These are phyloP conservation scores for Synanceia verrucosa DNA, from an alignment of 2,797 vertebrate genomes.

Conservation along the genomic window DNA sequence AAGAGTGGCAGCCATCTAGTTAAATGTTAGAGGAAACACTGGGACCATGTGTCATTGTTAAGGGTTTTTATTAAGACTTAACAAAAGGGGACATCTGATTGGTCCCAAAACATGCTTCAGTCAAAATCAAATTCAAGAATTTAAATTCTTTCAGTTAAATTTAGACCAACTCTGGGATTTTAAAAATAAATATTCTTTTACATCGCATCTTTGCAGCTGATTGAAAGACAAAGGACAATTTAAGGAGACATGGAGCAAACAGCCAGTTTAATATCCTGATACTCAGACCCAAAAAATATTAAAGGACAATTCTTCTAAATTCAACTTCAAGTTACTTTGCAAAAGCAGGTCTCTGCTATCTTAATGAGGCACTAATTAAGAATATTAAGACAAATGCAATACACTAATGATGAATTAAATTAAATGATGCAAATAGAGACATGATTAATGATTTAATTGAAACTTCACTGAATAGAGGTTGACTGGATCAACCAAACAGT, in stretches of 20 bases:
- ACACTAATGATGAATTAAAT: background rate
- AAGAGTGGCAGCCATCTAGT: background rate
- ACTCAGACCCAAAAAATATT: background rate
- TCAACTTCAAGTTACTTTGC: background rate
- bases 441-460: background rate
- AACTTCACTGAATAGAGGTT: background rate
- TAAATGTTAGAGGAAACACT: background rate
- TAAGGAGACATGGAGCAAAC: slow-evolving; percentile 13
- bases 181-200: slow-evolving; percentile 72
- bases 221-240: slow-evolving; percentile 32
- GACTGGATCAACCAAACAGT: background rate
- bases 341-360: slow-evolving; percentile 5
- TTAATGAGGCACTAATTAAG: background rate
- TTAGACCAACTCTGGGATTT: slow-evolving; percentile 50
- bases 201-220: slow-evolving; percentile 36
- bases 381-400: background rate
- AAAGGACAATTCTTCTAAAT: slow-evolving; percentile 13
- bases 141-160: slow-evolving; percentile 40
- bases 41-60: slow-evolving; percentile 7
- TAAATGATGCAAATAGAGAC: background rate
- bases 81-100: slow-evolving; percentile 51
- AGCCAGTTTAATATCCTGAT: background rate
- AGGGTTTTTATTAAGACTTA: slow-evolving; percentile 80
- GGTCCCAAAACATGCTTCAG: slow-evolving; percentile 50
- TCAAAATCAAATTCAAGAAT: slow-evolving; percentile 28